These are phyloP conservation scores for Manacus vitellinus DNA, from an alignment of 2,113 vertebrate species.

Conservation along the genomic window DNA sequence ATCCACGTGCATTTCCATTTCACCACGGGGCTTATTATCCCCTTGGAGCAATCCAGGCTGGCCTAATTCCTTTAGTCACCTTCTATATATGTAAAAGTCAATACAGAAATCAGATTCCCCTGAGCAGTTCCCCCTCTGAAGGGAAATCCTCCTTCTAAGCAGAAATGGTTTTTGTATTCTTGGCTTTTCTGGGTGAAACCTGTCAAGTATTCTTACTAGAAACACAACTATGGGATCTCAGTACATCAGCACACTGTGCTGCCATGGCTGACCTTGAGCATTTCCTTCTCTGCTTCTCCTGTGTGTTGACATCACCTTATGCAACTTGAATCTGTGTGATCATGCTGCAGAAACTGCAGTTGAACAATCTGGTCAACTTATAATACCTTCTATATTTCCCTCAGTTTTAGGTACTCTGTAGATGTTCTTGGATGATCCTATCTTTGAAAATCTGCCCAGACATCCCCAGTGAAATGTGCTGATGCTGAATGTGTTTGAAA, in stretches of 20 bases:
- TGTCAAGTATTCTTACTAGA: neutral
- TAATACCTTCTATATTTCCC: neutral
- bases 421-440: neutral
- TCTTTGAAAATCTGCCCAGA: neutral
- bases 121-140: constrained; percentile 1
- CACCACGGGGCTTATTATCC: neutral
- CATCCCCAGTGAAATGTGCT: neutral
- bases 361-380: neutral
- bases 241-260: neutral
- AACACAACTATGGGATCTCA: neutral
- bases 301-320: neutral
- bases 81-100: neutral
- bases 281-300: neutral
- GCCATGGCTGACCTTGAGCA: neutral
- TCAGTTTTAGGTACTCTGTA: neutral
- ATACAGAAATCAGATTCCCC: constrained; percentile 6
- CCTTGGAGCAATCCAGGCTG: constrained; percentile 9
- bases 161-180: neutral
- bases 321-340: neutral
- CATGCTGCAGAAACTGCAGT: neutral
- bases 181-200: neutral
- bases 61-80: constrained; percentile 31
- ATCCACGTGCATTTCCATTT: neutral
- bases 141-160: neutral
- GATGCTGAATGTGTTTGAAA: neutral